These are phyloP conservation scores for Catonia carolina DNA, from an alignment of 2,888 invertebrate genomes.

Conservation along the genomic window DNA sequence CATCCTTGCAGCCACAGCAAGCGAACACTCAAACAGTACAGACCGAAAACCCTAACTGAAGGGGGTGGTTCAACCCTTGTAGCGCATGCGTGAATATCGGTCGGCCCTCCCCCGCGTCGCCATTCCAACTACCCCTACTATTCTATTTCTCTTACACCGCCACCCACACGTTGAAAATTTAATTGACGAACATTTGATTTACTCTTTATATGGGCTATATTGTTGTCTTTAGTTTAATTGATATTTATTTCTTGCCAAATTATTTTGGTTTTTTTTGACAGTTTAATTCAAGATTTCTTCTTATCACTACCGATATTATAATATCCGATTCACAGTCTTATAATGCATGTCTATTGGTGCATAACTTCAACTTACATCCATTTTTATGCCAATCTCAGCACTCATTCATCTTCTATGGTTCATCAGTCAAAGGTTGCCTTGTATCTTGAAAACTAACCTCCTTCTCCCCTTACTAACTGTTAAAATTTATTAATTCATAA, in stretches of 20 bases:
- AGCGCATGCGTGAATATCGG: constrained; percentile 16
- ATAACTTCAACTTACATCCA: too few species aligned
- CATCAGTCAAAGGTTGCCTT: too few species aligned
- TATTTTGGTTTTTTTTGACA: too few species aligned
- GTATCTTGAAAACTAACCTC: too few species aligned
- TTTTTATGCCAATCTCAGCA: too few species aligned
- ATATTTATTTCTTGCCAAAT: constrained; percentile 24
- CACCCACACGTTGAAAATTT: constrained; percentile 23
- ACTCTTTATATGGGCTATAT: constrained; percentile 27
- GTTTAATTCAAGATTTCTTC: too few species aligned
- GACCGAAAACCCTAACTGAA: constrained; percentile 13
- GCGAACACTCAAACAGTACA: constrained; percentile 18
- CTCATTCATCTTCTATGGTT: too few species aligned
- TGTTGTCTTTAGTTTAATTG: constrained; percentile 25
- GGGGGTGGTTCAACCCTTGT: constrained; percentile 5
- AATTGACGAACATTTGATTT: constrained; percentile 28
- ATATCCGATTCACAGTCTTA: too few species aligned
- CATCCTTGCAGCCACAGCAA: background rate
- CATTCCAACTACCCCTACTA: constrained; percentile 18
- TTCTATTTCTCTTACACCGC: constrained; percentile 6
- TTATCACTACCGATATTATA: too few species aligned
- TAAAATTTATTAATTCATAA: too few species aligned
- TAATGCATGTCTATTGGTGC: too few species aligned
- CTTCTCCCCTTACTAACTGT: too few species aligned
- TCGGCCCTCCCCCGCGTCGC: constrained; percentile 7